A percentile compares a stretch with the other conserved stretches of the same genome.
phyloP scores from a whole-genome alignment of 2,888 invertebrate species.

The Chymomyza fuscimana region DNA sequence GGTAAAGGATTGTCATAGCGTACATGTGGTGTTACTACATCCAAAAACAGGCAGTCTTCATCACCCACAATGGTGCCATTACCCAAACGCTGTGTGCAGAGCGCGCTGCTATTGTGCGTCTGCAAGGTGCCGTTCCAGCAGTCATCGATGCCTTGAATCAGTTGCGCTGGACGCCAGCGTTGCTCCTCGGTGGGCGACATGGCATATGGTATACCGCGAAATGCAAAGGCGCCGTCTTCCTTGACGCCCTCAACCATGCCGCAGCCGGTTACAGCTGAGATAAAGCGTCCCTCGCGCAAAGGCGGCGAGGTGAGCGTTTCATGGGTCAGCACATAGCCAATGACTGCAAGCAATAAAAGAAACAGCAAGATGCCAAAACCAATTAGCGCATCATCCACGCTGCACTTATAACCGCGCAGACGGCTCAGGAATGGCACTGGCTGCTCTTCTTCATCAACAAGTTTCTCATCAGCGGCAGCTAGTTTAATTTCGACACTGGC shows the following conservation, averaged over 20 bases:
- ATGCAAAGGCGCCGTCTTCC: conserved; percentile 89
- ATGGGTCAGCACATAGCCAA: conserved; percentile 84
- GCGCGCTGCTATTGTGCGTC: conserved; percentile 84
- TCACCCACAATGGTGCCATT: conserved; percentile 85
- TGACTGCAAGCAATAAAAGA: conserved; percentile 83
- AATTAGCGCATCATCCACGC: conserved; percentile 83
- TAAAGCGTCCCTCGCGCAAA: conserved; percentile 86
- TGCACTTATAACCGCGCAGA: conserved; percentile 84
- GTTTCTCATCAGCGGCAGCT: conserved; percentile 77
- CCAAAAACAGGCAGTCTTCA: conserved; percentile 91
- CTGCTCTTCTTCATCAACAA: conserved; percentile 70
- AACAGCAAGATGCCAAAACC: conserved; percentile 83
- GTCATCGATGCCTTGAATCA: conserved; percentile 84
- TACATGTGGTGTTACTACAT: conserved; percentile 90
- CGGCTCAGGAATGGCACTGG: conserved; percentile 82
- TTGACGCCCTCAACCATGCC: conserved; percentile 89
- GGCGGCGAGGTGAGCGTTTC: conserved; percentile 83
- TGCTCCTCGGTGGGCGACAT: conserved; percentile 85
- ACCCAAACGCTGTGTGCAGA: conserved; percentile 86
- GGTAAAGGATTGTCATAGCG: conserved; percentile 89
- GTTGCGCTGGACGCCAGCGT: conserved; percentile 86
- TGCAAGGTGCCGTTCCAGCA: conserved; percentile 90
- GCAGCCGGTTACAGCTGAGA: conserved; percentile 87
- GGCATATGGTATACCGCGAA: conserved; percentile 91
- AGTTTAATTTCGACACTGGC: conserved; percentile 72